These are phyloP conservation scores for Lepidochitona cinerea DNA, from an alignment of 2,888 invertebrate genomes.

Conservation along the genomic window DNA sequence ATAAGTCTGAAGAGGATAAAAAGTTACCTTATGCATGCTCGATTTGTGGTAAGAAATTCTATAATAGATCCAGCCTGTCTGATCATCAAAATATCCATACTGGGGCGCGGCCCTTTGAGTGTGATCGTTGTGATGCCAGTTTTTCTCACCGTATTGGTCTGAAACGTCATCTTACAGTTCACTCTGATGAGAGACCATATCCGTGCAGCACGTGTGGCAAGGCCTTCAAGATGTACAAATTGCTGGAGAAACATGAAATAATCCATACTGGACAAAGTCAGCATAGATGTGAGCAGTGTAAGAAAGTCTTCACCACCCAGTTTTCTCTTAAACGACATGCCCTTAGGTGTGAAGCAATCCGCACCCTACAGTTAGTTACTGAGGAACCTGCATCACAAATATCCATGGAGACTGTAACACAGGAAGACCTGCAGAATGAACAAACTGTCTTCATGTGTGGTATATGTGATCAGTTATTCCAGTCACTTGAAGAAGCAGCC, in stretches of 20 bases:
- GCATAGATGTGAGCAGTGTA: conserved; percentile 31
- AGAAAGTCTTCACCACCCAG: conserved; percentile 36
- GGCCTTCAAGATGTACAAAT: conserved; percentile 38
- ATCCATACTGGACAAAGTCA: conserved; percentile 36
- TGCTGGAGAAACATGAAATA: conserved; percentile 39
- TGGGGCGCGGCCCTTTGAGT: conserved; percentile 38
- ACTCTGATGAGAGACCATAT: conserved; percentile 32
- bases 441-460: conserved; percentile 36
- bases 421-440: neutral
- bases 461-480: conserved; percentile 32
- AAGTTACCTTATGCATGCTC: conserved; percentile 30
- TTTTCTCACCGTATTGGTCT: conserved; percentile 39
- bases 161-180: conserved; percentile 28
- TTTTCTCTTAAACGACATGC: conserved; percentile 36
- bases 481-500: conserved; percentile 17
- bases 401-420: neutral
- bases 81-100: conserved; percentile 48
- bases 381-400: neutral
- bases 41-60: conserved; percentile 33
- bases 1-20: conserved; percentile 24
- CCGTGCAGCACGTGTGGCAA: conserved; percentile 38
- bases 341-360: neutral
- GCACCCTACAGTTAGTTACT: neutral
- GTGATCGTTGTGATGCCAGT: conserved; percentile 30
- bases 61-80: conserved; percentile 25